A percentile compares a stretch with the other conserved stretches of the same genome.
Conservation (phyloP, 1,140 invertebrate genomes). For the Drosophila sproati region DNA sequence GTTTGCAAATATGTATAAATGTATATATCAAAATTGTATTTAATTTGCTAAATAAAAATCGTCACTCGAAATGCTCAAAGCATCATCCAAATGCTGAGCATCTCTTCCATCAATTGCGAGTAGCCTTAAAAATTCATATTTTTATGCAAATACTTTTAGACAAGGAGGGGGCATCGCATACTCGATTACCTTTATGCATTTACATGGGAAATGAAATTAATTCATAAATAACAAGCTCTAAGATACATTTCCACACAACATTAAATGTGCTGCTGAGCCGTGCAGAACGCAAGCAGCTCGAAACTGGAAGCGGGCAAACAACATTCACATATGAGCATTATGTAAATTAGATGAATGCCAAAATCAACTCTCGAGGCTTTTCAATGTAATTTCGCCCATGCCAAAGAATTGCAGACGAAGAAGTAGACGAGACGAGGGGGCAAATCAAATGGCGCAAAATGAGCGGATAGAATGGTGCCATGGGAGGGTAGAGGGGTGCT, state of each 20-base stretch:
- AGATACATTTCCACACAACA: slow-evolving; percentile 53
- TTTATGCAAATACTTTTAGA: slow-evolving; percentile 20
- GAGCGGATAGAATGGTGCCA: neutral
- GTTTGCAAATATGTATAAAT: too few species aligned
- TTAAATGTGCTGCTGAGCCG: slow-evolving; percentile 35
- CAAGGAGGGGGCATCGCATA: slow-evolving; percentile 11
- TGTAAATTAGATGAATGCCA: slow-evolving; percentile 72
- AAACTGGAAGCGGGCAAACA: slow-evolving; percentile 44
- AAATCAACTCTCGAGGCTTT: slow-evolving; percentile 76
- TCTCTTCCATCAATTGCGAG: slow-evolving; percentile 12
- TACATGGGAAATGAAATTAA: slow-evolving; percentile 73
- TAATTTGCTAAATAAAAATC: neutral
- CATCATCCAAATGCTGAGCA: neutral
- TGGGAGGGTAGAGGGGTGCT: too few species aligned
- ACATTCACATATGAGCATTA: slow-evolving; percentile 67
- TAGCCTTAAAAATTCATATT: slow-evolving; percentile 24
- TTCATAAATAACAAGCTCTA: slow-evolving; percentile 77
- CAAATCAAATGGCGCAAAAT: slow-evolving; percentile 46
- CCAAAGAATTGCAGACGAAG: neutral
- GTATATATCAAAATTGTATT: neutral
- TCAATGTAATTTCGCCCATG: slow-evolving; percentile 65
- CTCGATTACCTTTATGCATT: slow-evolving; percentile 77
- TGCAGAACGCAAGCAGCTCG: slow-evolving; percentile 27
- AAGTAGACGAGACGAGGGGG: neutral
- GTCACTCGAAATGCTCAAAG: neutral